Base-by-base conservation (phyloP, 2,888 invertebrate genomes). In the Gisinianus flammeolus region DNA sequence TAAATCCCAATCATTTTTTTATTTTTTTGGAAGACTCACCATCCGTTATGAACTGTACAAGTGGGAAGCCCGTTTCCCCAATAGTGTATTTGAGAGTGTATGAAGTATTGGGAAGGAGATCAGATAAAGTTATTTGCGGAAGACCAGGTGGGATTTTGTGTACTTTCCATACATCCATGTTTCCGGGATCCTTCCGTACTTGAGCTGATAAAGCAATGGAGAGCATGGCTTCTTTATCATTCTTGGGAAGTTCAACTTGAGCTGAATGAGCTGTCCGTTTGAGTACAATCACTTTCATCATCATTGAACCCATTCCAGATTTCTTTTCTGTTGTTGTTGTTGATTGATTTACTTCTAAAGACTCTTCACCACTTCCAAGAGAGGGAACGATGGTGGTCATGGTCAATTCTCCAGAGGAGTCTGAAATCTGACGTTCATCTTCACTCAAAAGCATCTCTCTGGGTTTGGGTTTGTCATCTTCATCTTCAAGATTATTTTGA, bases 71-170 rank as follows among this genome's bases (percentile, higher is more conserved):
- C 81, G 56, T 78, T 30, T 79, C 81, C 54, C 79, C 80, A 24
- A 77, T 74, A 24, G 84, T 79, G 62, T 83, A 84, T 72, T 83
- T 84, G 58, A 84, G 80, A 1, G 84, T 83, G 78, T 84, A 84
- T 0, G 83, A 83, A 19, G 83, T 84, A 33, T 80, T 82, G 12
- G 82, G 79, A 26, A 75, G 78, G 8, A 84, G 78, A 70, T 83
- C 83, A 35, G 81, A 79, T 10, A 84, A 79, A 12, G 81, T 81
- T n/a, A 84, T 79, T 76, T 81, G 79, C 12, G 81, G 80, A 31
- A 84, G 79, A 28, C 82, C 81, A 24, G 81, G 76, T 30, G 84
- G 84, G 31, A 84, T 83, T 67, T 70, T 79, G 58, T 84, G 84
- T 64, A 81, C 79, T 62, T 83, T 84, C 84, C 84, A 84, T 56